phyloP scores from a whole-genome alignment of 2,113 vertebrate genomes.

The Microtus ochrogaster region DNA sequence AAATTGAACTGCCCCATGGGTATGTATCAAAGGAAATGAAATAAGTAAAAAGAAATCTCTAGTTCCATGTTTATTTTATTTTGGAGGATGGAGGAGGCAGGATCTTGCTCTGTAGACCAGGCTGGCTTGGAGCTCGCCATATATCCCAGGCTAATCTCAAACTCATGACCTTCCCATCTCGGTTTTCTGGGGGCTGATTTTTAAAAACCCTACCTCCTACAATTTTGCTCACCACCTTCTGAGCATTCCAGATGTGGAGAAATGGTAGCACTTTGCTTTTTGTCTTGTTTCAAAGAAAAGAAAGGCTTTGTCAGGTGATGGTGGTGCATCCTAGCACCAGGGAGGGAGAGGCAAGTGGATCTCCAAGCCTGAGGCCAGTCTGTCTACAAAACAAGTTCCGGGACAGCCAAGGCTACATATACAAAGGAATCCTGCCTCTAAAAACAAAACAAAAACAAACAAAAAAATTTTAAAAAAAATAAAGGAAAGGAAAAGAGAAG shows the following conservation, averaged over 20 bases:
- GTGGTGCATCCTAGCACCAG: background rate
- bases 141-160: background rate
- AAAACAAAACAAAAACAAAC: background rate
- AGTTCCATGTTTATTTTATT: background rate
- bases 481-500: background rate
- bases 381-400: background rate
- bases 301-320: background rate
- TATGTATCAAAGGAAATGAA: background rate
- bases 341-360: background rate
- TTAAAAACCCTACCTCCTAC: background rate
- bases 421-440: background rate
- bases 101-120: background rate
- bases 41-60: background rate
- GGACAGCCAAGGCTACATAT: background rate
- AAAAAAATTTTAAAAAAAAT: background rate
- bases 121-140: background rate
- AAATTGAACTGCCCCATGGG: background rate
- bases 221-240: background rate
- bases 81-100: background rate
- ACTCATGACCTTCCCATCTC: background rate
- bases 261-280: background rate
- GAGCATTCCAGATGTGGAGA: background rate
- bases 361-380: background rate
- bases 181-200: background rate
- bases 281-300: conserved; percentile 1